Evolutionary conservation across 1,140 invertebrate genomes (phyloP).

Genomic region (Drosophila varians): DNA sequence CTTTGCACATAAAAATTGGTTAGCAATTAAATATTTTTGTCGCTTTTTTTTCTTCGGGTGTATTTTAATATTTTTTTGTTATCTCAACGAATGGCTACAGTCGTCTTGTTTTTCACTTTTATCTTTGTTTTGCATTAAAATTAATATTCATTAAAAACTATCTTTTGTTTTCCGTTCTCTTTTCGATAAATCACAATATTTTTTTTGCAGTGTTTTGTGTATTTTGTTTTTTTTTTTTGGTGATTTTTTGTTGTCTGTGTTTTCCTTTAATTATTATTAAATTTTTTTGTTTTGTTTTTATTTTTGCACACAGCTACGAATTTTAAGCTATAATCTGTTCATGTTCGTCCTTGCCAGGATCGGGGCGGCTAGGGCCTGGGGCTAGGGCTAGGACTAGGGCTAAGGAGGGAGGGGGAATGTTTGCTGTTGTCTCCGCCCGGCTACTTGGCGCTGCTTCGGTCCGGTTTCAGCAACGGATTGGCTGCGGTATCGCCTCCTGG

Average conservation of each 20-base stretch:
- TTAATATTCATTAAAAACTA: constrained; percentile 34
- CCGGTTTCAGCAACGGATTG: background rate
- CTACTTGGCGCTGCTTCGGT: constrained; percentile 26
- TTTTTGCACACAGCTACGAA: constrained; percentile 30
- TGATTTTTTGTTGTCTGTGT: constrained; percentile 19
- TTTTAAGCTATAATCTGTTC: constrained; percentile 43
- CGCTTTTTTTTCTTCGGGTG: constrained; percentile 27
- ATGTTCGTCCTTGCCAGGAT: background rate
- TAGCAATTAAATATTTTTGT: constrained; percentile 52
- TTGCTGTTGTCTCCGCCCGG: constrained; percentile 39
- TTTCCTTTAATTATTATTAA: too few species aligned
- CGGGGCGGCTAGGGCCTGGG: too few species aligned
- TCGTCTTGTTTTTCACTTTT: constrained; percentile 23
- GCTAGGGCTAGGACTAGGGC: too few species aligned
- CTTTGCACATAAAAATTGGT: constrained; percentile 76
- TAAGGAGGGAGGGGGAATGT: constrained; percentile 2
- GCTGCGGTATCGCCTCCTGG: background rate
- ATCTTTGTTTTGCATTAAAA: constrained; percentile 24
- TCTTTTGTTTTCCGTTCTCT: constrained; percentile 38
- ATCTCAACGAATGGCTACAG: constrained; percentile 52
- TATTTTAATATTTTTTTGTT: constrained; percentile 35
- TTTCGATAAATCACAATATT: constrained; percentile 45
- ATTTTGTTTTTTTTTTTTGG: constrained; percentile 26
- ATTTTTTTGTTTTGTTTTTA: constrained; percentile 6
- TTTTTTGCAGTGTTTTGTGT: constrained; percentile 36